These are phyloP conservation scores for Ferdinandea cuprea DNA, from an alignment of 2,888 invertebrate species.

Conservation along the genomic window DNA sequence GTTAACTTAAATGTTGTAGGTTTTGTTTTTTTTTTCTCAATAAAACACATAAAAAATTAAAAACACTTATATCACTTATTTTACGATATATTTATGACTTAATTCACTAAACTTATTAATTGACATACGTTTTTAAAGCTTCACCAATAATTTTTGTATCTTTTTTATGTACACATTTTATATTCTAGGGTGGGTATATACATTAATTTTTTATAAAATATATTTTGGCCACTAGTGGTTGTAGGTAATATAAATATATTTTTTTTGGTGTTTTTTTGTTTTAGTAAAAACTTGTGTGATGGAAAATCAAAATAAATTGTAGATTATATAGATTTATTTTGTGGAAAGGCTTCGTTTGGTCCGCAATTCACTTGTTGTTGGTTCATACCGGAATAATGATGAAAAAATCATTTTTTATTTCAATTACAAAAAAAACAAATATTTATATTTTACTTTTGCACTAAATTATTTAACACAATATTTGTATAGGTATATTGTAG, in stretches of 20 bases:
- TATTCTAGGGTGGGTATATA: slow-evolving; percentile 33
- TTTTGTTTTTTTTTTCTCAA: neutral
- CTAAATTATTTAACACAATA: slow-evolving; percentile 6
- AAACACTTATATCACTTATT: slow-evolving; percentile 13
- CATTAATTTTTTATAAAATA: slow-evolving; percentile 20
- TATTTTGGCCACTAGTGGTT: slow-evolving; percentile 26
- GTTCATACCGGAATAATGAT: slow-evolving; percentile 45
- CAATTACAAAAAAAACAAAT: slow-evolving; percentile 15
- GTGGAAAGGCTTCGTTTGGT: slow-evolving; percentile 60
- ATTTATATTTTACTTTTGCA: slow-evolving; percentile 4
- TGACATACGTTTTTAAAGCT: slow-evolving; percentile 72
- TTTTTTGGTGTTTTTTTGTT: no score
- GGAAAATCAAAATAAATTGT: neutral
- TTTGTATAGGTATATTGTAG: slow-evolving; percentile 44
- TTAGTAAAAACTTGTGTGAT: neutral
- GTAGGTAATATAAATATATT: slow-evolving; percentile 4
- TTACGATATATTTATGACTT: slow-evolving; percentile 20
- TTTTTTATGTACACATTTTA: slow-evolving; percentile 57
- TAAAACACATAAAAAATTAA: neutral
- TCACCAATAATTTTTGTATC: slow-evolving; percentile 50
- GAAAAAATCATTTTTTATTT: slow-evolving; percentile 3
- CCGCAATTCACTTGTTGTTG: slow-evolving; percentile 55
- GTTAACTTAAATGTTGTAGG: neutral
- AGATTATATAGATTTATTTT: slow-evolving; percentile 2
- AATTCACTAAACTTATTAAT: slow-evolving; percentile 48